Conservation (phyloP, 2,888 invertebrate species). For the Aphidius colemani region DNA sequence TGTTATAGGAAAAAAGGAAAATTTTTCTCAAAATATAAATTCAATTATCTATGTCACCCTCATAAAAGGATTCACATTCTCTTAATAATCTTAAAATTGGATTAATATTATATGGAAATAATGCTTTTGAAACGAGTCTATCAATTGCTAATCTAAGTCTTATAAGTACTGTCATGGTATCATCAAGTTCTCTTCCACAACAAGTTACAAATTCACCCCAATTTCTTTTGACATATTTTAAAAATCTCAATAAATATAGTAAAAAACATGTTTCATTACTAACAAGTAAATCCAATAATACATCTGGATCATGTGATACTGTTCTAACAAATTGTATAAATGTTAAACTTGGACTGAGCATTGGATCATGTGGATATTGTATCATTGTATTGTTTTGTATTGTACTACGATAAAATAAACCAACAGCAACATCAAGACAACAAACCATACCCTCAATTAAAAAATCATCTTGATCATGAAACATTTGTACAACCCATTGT, state of each 20-base stretch:
- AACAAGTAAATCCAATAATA: slow-evolving; percentile 82
- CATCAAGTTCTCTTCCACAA: slow-evolving; percentile 75
- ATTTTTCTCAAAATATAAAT: slow-evolving; percentile 9
- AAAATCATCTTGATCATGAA: slow-evolving; percentile 90
- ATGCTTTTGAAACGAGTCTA: slow-evolving; percentile 77
- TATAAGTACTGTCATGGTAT: slow-evolving; percentile 83
- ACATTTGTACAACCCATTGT: slow-evolving; percentile 85
- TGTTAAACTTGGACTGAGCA: slow-evolving; percentile 85
- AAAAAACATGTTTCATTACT: slow-evolving; percentile 91
- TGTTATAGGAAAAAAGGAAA: slow-evolving; percentile 8
- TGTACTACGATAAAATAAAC: slow-evolving; percentile 80
- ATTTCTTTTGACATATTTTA: slow-evolving; percentile 82
- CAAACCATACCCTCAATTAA: slow-evolving; percentile 92
- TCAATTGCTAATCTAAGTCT: slow-evolving; percentile 80
- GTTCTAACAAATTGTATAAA: slow-evolving; percentile 85
- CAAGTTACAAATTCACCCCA: slow-evolving; percentile 83
- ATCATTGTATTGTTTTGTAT: slow-evolving; percentile 76
- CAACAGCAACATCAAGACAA: slow-evolving; percentile 84
- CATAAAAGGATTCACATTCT: slow-evolving; percentile 83
- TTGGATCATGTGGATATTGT: slow-evolving; percentile 56
- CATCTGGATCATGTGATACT: slow-evolving; percentile 80
- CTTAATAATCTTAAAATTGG: slow-evolving; percentile 83
- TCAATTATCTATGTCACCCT: slow-evolving; percentile 82
- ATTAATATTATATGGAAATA: slow-evolving; percentile 89
- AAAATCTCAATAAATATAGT: slow-evolving; percentile 79